A percentile compares a stretch with the other conserved stretches of the same genome.
These are phyloP conservation scores for Acanthosepion pharaonis DNA, from an alignment of 2,888 invertebrate genomes.

Conservation along the genomic window DNA sequence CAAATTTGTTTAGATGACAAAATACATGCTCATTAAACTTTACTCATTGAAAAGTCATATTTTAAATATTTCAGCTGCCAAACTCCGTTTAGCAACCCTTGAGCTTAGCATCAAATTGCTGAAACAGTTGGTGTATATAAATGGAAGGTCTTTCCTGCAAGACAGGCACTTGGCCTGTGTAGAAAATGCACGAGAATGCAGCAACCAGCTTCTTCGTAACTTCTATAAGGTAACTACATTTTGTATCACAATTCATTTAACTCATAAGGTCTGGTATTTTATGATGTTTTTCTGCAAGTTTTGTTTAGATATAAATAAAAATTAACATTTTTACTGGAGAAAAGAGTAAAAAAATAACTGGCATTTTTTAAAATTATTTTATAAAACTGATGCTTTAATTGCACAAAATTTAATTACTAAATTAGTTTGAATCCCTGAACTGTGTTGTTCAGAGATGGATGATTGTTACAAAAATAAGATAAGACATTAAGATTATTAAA, in stretches of 20 bases:
- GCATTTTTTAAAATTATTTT: too few relatives aligned
- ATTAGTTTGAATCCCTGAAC: too few relatives aligned
- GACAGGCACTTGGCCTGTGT: constrained; percentile 82
- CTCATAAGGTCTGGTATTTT: neutral
- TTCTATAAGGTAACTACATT: constrained; percentile 85
- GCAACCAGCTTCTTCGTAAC: constrained; percentile 88
- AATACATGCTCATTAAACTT: neutral
- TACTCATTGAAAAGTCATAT: neutral
- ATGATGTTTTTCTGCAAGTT: too few relatives aligned
- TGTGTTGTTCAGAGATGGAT: too few relatives aligned
- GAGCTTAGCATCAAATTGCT: constrained; percentile 90
- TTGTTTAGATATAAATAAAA: too few relatives aligned
- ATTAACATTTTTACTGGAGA: too few relatives aligned
- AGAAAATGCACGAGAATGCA: constrained; percentile 84
- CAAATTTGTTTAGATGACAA: too few relatives aligned
- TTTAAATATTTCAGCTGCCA: constrained; percentile 65
- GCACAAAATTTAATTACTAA: too few relatives aligned
- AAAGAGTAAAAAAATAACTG: too few relatives aligned
- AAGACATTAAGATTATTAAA: too few relatives aligned
- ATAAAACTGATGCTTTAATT: too few relatives aligned
- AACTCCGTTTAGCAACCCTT: constrained; percentile 91
- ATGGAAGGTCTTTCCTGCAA: constrained; percentile 78
- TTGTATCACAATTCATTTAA: neutral
- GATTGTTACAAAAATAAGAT: too few relatives aligned
- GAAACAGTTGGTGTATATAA: constrained; percentile 79